Conservation (phyloP, 1,140 invertebrate genomes). For the Drosophila tsacasi region DNA sequence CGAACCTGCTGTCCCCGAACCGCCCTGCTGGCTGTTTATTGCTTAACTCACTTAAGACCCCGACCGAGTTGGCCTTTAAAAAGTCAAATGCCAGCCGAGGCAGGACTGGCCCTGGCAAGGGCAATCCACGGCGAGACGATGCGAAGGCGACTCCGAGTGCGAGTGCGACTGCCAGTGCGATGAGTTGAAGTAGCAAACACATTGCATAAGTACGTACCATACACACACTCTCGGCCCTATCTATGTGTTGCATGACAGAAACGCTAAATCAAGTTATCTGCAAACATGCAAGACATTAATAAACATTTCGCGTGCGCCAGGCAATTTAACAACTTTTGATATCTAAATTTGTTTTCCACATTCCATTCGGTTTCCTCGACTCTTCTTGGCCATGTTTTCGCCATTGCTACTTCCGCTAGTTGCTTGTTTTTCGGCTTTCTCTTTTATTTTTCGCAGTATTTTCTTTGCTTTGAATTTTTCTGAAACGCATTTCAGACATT, state of each 20-base stretch:
- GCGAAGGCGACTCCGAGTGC: conserved; percentile 24
- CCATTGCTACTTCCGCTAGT: conserved; percentile 34
- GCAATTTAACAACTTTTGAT: conserved; percentile 85
- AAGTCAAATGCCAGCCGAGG: conserved; percentile 60
- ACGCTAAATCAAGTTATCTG: conserved; percentile 83
- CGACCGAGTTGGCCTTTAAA: conserved; percentile 73
- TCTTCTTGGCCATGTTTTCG: conserved; percentile 59
- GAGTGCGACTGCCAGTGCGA: conserved; percentile 12
- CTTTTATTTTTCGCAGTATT: not conserved
- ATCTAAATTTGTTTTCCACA: conserved; percentile 81
- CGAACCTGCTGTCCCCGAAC: conserved; percentile 18
- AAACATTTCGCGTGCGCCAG: conserved; percentile 82
- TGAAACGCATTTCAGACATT: conserved; percentile 49
- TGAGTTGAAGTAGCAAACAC: conserved; percentile 65
- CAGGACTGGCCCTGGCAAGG: conserved; percentile 31
- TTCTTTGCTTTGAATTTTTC: conserved; percentile 10
- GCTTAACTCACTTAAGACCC: conserved; percentile 58
- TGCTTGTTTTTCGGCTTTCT: conserved; percentile 1
- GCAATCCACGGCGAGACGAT: conserved; percentile 43
- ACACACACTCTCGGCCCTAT: conserved; percentile 28
- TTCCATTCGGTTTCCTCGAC: conserved; percentile 47
- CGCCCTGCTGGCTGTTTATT: conserved; percentile 35
- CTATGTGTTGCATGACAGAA: conserved; percentile 80
- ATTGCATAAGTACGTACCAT: conserved; percentile 14
- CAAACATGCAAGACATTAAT: conserved; percentile 84